These are phyloP conservation scores for Amiota communis DNA, from an alignment of 2,888 invertebrate species.

Conservation along the genomic window DNA sequence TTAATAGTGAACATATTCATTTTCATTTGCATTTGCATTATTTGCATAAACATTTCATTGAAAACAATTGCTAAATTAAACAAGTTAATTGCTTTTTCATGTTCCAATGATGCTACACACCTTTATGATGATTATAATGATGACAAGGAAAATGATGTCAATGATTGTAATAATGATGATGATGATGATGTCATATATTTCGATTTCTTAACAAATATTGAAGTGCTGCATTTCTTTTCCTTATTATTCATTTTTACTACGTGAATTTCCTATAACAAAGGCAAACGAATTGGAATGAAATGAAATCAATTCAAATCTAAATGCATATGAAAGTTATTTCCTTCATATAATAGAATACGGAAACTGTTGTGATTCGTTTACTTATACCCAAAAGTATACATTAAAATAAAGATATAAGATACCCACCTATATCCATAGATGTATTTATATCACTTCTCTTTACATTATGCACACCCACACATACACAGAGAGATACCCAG, in stretches of 20 bases:
- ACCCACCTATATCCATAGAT: conserved; percentile 38
- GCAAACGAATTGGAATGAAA: conserved; percentile 28
- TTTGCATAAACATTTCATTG: background rate
- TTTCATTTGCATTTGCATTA: background rate
- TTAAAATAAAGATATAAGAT: conserved; percentile 27
- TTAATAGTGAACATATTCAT: background rate
- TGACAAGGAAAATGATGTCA: no score
- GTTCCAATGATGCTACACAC: background rate
- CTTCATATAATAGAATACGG: conserved; percentile 65
- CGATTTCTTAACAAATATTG: background rate
- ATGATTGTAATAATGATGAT: background rate
- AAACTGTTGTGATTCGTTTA: conserved; percentile 61
- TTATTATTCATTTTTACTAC: no score
- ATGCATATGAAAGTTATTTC: conserved; percentile 66
- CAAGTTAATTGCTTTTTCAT: conserved; percentile 26
- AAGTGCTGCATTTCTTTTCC: background rate
- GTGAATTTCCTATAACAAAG: background rate
- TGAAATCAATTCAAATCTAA: conserved; percentile 64
- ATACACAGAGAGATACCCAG: no score
- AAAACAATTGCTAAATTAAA: conserved; percentile 22
- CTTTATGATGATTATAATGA: background rate
- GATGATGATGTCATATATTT: background rate
- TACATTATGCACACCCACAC: conserved; percentile 47
- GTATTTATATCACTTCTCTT: background rate
- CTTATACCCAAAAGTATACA: conserved; percentile 59